A percentile compares a stretch with the other conserved stretches of the same genome.
These are phyloP conservation scores for Scelioninae gen. 2 DNA, from an alignment of 2,888 invertebrate genomes.

Conservation along the genomic window DNA sequence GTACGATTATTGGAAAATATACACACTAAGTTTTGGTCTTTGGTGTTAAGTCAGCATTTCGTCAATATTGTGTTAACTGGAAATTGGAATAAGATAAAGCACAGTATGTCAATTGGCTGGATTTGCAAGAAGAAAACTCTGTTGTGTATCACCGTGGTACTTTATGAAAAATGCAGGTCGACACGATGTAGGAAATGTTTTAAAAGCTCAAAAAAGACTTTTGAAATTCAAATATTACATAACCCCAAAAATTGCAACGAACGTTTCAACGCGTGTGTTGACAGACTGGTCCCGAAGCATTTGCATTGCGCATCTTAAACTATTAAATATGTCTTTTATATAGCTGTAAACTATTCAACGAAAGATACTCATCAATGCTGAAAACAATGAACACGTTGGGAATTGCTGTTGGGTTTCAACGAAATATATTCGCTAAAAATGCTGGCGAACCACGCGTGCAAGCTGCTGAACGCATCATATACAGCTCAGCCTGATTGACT, in stretches of 20 bases:
- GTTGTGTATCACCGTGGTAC: slow-evolving; percentile 30
- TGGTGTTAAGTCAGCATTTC: slow-evolving; percentile 2
- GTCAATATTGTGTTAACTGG: too few species aligned
- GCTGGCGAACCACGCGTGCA: slow-evolving; percentile 6
- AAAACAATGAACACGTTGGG: slow-evolving; percentile 2
- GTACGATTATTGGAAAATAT: slow-evolving; percentile 6
- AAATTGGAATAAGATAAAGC: too few species aligned
- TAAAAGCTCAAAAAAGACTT: too few species aligned
- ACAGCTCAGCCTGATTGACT: slow-evolving; percentile 4
- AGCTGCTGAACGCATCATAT: slow-evolving; percentile 14
- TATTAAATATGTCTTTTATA: slow-evolving; percentile 2
- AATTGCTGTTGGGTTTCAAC: slow-evolving; percentile 11
- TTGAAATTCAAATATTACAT: too few species aligned
- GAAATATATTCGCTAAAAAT: background rate
- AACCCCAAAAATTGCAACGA: background rate
- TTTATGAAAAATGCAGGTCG: slow-evolving; percentile 35
- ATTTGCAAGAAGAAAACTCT: slow-evolving; percentile 30
- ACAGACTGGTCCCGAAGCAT: background rate
- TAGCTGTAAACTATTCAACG: slow-evolving; percentile 19
- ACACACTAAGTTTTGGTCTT: too few species aligned
- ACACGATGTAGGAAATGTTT: slow-evolving; percentile 13
- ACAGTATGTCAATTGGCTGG: slow-evolving; percentile 35
- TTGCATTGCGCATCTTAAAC: slow-evolving; percentile 15
- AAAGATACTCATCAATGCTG: slow-evolving; percentile 10
- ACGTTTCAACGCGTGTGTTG: background rate